A percentile compares a stretch with the other conserved stretches of the same genome.
Evolutionary conservation across 2,113 vertebrate species (phyloP).

Genomic region (Dicerorhinus sumatrensis): DNA sequence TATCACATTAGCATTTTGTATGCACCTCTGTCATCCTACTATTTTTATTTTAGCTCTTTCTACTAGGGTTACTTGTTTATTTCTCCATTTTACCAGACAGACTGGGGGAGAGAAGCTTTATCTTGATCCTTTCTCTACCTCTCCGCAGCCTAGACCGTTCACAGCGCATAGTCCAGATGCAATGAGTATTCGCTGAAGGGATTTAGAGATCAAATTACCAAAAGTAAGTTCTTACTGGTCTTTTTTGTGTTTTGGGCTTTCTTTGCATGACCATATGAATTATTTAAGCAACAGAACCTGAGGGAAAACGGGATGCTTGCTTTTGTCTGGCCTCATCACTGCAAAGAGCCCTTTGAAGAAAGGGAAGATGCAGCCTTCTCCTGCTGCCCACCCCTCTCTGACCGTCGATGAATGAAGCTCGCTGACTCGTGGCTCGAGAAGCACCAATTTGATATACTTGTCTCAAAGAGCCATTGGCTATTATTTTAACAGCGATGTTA

Average conservation of each 20-base stretch:
- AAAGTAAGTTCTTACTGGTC: constrained; percentile 27
- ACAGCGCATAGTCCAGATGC: accelerated
- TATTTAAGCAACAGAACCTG: constrained; percentile 49
- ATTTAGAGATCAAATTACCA: background rate
- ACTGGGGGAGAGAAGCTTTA: background rate
- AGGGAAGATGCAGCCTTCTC: accelerated
- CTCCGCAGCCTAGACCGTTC: background rate
- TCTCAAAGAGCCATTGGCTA: constrained; percentile 68
- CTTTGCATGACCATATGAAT: constrained; percentile 63
- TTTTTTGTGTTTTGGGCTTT: constrained; percentile 8
- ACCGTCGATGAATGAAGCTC: constrained; percentile 26
- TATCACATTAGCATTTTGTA: accelerated
- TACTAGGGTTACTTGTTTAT: background rate
- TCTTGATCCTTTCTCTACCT: background rate
- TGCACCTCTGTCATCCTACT: background rate
- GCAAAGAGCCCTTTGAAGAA: background rate
- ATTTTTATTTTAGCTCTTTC: background rate
- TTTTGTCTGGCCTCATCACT: constrained; percentile 31
- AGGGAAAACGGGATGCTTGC: constrained; percentile 62
- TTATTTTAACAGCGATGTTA: constrained; percentile 55
- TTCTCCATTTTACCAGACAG: background rate
- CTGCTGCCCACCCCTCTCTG: background rate
- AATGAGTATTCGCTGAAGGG: background rate
- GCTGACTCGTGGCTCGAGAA: constrained; percentile 64
- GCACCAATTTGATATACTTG: constrained; percentile 42